Evolutionary conservation across 1,140 invertebrate species (phyloP).

Genomic region (Drosophila sp.): DNA sequence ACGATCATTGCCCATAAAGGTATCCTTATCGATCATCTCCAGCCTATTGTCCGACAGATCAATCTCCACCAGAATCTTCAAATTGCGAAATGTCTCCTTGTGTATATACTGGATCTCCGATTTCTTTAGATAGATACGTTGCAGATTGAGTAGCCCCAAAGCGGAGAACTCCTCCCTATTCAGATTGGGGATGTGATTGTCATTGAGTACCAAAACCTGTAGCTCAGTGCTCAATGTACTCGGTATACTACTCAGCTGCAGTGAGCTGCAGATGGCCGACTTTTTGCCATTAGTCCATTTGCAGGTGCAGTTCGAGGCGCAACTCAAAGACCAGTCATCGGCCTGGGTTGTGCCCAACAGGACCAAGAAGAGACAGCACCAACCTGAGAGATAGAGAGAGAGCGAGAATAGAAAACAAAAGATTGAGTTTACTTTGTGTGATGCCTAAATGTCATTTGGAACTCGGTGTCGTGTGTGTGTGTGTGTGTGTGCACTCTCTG

Average conservation of each 20-base stretch:
- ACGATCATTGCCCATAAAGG: slow-evolving; percentile 90
- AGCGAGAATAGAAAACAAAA: neutral
- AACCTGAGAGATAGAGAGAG: neutral
- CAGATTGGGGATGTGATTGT: slow-evolving; percentile 90
- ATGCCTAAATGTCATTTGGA: slow-evolving; percentile 30
- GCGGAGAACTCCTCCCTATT: slow-evolving; percentile 91
- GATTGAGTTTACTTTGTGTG: neutral
- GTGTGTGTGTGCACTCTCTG: slow-evolving; percentile 5
- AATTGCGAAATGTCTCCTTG: slow-evolving; percentile 91
- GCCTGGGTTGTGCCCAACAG: slow-evolving; percentile 83
- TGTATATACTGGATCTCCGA: slow-evolving; percentile 90
- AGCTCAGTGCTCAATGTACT: slow-evolving; percentile 90
- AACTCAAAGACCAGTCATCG: slow-evolving; percentile 91
- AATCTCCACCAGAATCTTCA: slow-evolving; percentile 94
- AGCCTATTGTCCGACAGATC: slow-evolving; percentile 91
- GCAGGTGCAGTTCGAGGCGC: slow-evolving; percentile 91
- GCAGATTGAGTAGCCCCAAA: slow-evolving; percentile 91
- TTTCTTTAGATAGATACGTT: slow-evolving; percentile 90
- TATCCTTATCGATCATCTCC: slow-evolving; percentile 87
- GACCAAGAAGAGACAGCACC: slow-evolving; percentile 40
- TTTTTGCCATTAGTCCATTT: slow-evolving; percentile 95
- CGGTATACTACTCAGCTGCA: slow-evolving; percentile 90
- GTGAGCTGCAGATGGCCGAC: slow-evolving; percentile 91
- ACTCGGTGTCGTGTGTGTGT: too few species aligned
- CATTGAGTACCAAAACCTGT: slow-evolving; percentile 92